Evolutionary conservation across 1,140 invertebrate genomes (phyloP).

Genomic region (Nasonia giraulti): DNA sequence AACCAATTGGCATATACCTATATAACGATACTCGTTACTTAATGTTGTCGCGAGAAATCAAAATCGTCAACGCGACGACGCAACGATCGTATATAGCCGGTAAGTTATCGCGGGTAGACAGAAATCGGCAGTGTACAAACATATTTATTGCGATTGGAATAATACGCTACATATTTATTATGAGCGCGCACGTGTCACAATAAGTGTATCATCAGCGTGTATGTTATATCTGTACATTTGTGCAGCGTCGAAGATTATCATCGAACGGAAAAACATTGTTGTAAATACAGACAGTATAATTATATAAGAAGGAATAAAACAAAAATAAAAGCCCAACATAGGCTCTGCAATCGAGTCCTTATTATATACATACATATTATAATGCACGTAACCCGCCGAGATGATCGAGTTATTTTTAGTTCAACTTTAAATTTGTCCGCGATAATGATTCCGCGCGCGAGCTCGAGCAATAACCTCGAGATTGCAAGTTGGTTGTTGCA

Average conservation of each 20-base stretch:
- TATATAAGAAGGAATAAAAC: background rate
- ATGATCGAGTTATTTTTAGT: slow-evolving; percentile 36
- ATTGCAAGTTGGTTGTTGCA: background rate
- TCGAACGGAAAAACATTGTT: no score
- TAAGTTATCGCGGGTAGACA: background rate
- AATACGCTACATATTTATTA: background rate
- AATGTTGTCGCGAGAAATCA: no score
- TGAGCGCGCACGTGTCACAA: background rate
- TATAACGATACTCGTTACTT: no score
- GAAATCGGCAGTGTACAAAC: background rate
- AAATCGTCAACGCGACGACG: no score
- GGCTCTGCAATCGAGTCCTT: background rate
- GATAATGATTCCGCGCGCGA: slow-evolving; percentile 17
- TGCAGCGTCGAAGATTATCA: no score
- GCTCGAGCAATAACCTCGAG: slow-evolving; percentile 40
- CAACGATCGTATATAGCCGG: no score
- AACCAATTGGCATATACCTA: no score
- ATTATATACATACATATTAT: background rate
- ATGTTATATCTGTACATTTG: no score
- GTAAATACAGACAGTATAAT: no score
- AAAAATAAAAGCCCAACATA: background rate
- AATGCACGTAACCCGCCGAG: background rate
- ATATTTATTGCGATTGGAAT: slow-evolving; percentile 8
- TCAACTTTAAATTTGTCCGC: slow-evolving; percentile 16
- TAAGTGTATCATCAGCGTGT: background rate